A percentile compares a stretch with the other conserved stretches of the same genome.
Evolutionary conservation across 2,888 invertebrate genomes (phyloP).

Genomic region (Nebria salina): DNA sequence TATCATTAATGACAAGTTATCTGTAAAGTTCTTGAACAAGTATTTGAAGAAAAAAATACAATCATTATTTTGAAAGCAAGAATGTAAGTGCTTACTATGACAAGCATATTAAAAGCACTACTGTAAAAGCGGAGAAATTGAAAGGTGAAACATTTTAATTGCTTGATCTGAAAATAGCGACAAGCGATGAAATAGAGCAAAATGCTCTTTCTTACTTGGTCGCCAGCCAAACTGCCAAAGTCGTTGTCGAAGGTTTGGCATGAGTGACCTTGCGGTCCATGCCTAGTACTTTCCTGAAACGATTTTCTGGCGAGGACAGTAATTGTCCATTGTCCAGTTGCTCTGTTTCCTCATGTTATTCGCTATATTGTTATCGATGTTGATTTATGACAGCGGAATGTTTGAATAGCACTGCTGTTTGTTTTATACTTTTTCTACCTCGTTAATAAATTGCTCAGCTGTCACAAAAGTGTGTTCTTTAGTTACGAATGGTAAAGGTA

Average conservation of each 20-base stretch:
- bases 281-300: conserved; percentile 4
- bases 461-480: conserved; percentile 18
- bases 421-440: neutral
- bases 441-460: conserved; percentile 25
- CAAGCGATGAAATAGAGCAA: neutral
- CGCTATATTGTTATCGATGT: conserved; percentile 25
- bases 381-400: conserved; percentile 20
- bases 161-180: neutral
- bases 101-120: too few species aligned
- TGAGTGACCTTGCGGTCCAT: conserved; percentile 12
- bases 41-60: too few species aligned
- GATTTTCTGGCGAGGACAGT: conserved; percentile 22
- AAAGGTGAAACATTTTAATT: neutral
- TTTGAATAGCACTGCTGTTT: conserved; percentile 15
- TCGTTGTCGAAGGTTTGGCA: neutral
- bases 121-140: neutral
- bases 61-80: too few species aligned
- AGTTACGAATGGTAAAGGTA: conserved; percentile 8
- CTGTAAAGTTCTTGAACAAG: too few species aligned
- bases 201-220: neutral
- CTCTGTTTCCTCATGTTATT: conserved; percentile 18
- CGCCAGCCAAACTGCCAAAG: conserved; percentile 4
- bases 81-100: too few species aligned
- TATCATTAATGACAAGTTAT: too few species aligned
- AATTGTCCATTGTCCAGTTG: conserved; percentile 29